A percentile compares a stretch with the other conserved stretches of the same genome.
phyloP scores from a whole-genome alignment of 2,888 invertebrate species.

The Anodontia alba region DNA sequence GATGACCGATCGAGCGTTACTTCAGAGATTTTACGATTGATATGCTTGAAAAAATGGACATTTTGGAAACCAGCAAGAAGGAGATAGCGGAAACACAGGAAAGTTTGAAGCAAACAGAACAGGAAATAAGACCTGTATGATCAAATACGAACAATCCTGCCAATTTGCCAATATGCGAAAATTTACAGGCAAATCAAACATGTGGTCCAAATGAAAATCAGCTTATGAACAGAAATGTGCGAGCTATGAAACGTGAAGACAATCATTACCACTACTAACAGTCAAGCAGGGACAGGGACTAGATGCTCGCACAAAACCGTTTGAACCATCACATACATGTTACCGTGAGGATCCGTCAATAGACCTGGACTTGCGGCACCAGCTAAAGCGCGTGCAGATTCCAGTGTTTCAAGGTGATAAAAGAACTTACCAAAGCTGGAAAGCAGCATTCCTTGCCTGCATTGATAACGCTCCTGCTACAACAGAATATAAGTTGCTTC shows the following conservation, averaged over 20 bases:
- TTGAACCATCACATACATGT: neutral
- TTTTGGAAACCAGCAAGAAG: neutral
- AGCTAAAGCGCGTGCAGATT: too few relatives aligned
- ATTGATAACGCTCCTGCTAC: constrained; percentile 1
- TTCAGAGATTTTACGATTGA: neutral
- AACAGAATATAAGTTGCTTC: neutral
- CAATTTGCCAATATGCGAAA: too few relatives aligned
- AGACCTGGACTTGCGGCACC: neutral
- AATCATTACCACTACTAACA: neutral
- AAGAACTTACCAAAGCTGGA: too few relatives aligned
- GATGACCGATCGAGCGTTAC: too few relatives aligned
- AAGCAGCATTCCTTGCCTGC: too few relatives aligned
- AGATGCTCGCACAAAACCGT: neutral
- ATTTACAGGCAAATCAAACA: neutral
- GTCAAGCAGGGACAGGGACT: neutral
- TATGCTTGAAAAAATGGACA: neutral
- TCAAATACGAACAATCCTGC: neutral
- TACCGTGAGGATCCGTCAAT: neutral
- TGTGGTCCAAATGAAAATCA: neutral
- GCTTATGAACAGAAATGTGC: neutral
- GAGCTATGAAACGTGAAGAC: neutral
- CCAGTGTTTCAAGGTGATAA: neutral
- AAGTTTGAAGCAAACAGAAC: neutral
- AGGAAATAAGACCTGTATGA: neutral
- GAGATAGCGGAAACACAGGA: neutral